Conservation (phyloP, 1,140 invertebrate genomes). For the Araneus ventricosus region DNA sequence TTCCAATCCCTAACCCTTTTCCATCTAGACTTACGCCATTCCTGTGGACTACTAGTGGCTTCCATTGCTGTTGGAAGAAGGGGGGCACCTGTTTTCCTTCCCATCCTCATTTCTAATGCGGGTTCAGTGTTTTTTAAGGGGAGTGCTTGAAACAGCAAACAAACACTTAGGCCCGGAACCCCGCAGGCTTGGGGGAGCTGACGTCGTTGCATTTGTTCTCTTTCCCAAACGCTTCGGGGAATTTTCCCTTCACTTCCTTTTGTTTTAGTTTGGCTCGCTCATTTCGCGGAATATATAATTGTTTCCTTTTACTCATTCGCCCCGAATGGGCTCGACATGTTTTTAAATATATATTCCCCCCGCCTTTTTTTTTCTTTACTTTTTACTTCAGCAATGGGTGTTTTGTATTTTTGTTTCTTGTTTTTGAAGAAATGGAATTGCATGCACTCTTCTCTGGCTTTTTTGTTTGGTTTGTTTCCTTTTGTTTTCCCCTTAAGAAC, state of each 20-base stretch:
- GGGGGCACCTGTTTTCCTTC: neutral
- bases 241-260: neutral
- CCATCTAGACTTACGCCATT: too few species aligned
- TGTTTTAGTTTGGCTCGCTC: neutral
- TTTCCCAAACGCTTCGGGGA: neutral
- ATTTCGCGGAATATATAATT: neutral
- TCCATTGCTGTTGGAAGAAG: neutral
- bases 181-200: neutral
- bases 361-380: too few species aligned
- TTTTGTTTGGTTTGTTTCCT: too few species aligned
- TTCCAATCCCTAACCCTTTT: too few species aligned
- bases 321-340: too few species aligned
- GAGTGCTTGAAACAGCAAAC: neutral
- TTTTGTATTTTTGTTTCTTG: too few species aligned
- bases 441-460: too few species aligned
- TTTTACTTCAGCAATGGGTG: too few species aligned
- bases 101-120: neutral
- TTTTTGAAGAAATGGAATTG: too few species aligned
- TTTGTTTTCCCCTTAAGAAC: too few species aligned
- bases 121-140: constrained; percentile 12
- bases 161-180: neutral
- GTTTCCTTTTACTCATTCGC: neutral
- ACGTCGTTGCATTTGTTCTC: constrained; percentile 18
- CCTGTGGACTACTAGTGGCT: too few species aligned
- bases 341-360: too few species aligned